A percentile compares a stretch with the other conserved stretches of the same genome.
phyloP scores from a whole-genome alignment of 1,140 invertebrate species.

The Ctenoplectra terminalis region DNA sequence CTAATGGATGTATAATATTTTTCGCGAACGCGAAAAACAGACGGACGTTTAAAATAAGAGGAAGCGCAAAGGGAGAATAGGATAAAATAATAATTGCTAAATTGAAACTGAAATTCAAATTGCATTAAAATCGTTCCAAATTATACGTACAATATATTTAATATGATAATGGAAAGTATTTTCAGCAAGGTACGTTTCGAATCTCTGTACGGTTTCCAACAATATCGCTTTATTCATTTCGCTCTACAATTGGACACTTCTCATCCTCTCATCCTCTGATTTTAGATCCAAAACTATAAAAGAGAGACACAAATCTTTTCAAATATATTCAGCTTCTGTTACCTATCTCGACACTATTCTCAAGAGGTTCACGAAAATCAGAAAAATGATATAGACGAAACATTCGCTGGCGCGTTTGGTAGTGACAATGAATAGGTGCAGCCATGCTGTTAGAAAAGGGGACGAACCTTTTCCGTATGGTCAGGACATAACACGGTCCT shows the following conservation, averaged over 20 bases:
- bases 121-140: not conserved
- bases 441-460: not conserved
- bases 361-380: not conserved
- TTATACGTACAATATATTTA: not conserved
- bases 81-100: not conserved
- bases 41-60: not conserved
- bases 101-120: not conserved
- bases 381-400: not conserved
- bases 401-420: not conserved
- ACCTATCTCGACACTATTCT: not conserved
- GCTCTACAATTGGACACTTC: not conserved
- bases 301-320: not conserved
- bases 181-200: not conserved
- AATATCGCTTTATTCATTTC: not conserved
- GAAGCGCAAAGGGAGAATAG: too few relatives aligned
- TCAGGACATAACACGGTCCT: not conserved
- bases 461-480: not conserved
- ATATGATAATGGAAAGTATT: too few relatives aligned
- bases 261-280: not conserved
- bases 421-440: not conserved
- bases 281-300: not conserved
- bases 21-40: too few relatives aligned
- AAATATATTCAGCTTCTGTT: not conserved
- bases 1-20: too few relatives aligned
- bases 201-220: too few relatives aligned